Percentiles rank a stretch among this genome's conserved stretches.
phyloP scores from a whole-genome alignment of 2,797 vertebrate genomes.

The Ispidina lecontei region DNA sequence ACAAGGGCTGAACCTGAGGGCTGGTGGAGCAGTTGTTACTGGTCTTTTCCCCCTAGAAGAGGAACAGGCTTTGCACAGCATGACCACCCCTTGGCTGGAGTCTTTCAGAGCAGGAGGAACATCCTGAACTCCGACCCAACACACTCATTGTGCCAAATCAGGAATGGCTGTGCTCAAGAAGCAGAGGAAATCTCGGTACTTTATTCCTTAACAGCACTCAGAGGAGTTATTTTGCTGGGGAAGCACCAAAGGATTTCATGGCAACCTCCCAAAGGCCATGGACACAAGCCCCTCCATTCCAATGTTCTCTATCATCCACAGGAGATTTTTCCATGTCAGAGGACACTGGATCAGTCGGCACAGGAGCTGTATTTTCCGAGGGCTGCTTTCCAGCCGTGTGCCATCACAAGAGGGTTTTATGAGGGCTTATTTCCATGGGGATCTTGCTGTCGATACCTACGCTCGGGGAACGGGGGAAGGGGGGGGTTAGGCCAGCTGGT shows the following conservation, averaged over 20 bases:
- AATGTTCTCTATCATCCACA: rapidly evolving
- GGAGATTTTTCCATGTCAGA: not conserved
- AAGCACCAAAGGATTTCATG: not conserved
- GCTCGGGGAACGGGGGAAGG: rapidly evolving
- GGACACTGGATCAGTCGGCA: not conserved
- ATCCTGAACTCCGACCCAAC: not conserved
- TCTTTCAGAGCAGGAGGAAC: not conserved
- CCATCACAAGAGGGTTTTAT: rapidly evolving
- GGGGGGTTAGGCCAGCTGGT: not conserved
- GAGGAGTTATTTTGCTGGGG: not conserved
- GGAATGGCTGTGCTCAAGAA: no score
- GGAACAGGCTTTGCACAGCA: rapidly evolving
- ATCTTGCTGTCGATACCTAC: rapidly evolving
- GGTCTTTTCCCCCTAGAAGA: not conserved
- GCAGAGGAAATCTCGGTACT: rapidly evolving
- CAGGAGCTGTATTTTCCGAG: not conserved
- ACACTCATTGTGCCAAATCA: rapidly evolving
- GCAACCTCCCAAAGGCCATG: not conserved
- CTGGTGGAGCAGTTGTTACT: not conserved
- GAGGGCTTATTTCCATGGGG: not conserved
- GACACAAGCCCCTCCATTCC: rapidly evolving
- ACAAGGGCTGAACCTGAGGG: not conserved
- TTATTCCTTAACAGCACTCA: not conserved
- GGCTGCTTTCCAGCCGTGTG: rapidly evolving
- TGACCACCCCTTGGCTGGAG: not conserved